phyloP scores from a whole-genome alignment of 2,888 invertebrate species.

The Parnassius smintheus region DNA sequence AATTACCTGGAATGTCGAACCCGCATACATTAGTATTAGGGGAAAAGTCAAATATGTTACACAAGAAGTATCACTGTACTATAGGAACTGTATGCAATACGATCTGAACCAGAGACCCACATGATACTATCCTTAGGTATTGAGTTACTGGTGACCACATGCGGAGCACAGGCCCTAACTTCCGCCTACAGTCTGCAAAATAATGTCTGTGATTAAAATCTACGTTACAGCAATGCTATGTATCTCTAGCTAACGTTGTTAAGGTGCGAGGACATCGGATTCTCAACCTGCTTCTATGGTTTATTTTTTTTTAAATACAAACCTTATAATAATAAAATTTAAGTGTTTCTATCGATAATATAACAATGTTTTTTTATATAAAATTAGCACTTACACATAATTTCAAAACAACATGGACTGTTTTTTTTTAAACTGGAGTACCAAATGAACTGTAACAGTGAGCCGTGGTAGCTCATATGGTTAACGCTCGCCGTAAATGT shows the following conservation, averaged over 20 bases:
- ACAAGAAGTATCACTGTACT: neutral
- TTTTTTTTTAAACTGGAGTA: no score
- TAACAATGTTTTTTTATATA: no score
- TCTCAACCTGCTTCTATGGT: no score
- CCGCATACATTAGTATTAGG: constrained; percentile 1
- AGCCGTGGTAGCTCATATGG: no score
- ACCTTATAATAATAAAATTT: no score
- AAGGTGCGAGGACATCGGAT: no score
- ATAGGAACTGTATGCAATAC: constrained; percentile 3
- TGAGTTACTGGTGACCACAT: constrained; percentile 19
- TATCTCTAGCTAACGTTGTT: neutral
- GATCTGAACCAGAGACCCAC: constrained; percentile 2
- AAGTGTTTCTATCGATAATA: no score
- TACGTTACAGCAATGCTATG: neutral
- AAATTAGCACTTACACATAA: no score
- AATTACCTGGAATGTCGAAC: neutral
- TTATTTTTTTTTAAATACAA: no score
- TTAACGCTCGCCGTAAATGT: no score
- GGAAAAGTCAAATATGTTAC: constrained; percentile 8
- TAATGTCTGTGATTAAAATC: constrained; percentile 8
- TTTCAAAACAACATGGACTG: no score
- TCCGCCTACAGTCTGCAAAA: constrained; percentile 9
- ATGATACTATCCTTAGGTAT: constrained; percentile 3
- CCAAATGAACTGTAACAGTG: no score
- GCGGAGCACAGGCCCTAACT: constrained; percentile 1